A percentile compares a stretch with the other conserved stretches of the same genome.
These are phyloP conservation scores for Phallusia fumigata DNA, from an alignment of 23 tunicate genomes.

Conservation along the genomic window DNA sequence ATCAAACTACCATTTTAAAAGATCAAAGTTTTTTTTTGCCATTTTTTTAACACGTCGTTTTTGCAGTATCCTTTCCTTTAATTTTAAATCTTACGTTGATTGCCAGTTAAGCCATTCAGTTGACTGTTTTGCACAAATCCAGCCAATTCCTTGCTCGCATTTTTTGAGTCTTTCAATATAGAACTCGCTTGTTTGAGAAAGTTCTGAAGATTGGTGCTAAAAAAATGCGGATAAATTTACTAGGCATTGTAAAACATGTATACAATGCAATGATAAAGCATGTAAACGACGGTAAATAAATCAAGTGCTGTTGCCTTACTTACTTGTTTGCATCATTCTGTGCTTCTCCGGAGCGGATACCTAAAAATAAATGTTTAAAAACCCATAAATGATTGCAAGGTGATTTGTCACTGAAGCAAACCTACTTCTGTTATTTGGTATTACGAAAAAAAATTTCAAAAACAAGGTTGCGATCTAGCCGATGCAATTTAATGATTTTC, in stretches of 20 bases:
- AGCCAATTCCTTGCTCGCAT: slow-evolving; percentile 29
- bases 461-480: too few relatives aligned
- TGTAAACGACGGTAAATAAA: background rate
- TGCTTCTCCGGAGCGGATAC: background rate
- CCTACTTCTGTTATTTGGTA: too few relatives aligned
- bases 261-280: background rate
- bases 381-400: too few relatives aligned
- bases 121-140: slow-evolving; percentile 15
- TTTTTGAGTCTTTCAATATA: slow-evolving; percentile 34
- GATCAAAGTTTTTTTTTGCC: too few relatives aligned
- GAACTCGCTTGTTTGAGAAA: slow-evolving; percentile 19
- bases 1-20: too few relatives aligned
- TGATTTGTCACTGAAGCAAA: too few relatives aligned
- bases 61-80: too few relatives aligned
- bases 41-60: too few relatives aligned
- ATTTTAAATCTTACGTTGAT: background rate
- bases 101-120: slow-evolving; percentile 12
- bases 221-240: background rate
- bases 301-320: background rate
- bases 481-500: too few relatives aligned
- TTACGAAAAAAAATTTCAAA: too few relatives aligned
- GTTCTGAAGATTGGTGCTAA: background rate
- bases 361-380: background rate
- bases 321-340: slow-evolving; percentile 5
- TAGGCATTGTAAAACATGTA: too few relatives aligned